Percentiles rank a stretch among this genome's conserved stretches.
These are phyloP conservation scores for Synergus gifuensis DNA, from an alignment of 2,888 invertebrate genomes.

Conservation along the genomic window DNA sequence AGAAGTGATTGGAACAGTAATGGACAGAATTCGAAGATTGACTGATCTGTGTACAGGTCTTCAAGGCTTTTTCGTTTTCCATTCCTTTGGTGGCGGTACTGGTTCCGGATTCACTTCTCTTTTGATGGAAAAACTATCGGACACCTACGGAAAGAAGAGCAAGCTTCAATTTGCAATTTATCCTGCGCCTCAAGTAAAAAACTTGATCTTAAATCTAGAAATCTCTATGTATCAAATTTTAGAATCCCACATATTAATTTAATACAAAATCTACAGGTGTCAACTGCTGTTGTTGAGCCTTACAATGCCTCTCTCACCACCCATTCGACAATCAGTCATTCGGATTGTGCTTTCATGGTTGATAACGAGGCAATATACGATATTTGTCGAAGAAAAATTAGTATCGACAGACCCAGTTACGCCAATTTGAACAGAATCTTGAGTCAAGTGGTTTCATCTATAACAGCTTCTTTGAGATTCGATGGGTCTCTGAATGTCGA, in stretches of 20 bases:
- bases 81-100: slow-evolving; percentile 94
- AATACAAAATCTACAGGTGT: slow-evolving; percentile 80
- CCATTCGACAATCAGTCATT: slow-evolving; percentile 91
- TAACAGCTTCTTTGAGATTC: slow-evolving; percentile 82
- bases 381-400: slow-evolving; percentile 91
- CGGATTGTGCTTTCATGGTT: slow-evolving; percentile 96
- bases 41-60: slow-evolving; percentile 92
- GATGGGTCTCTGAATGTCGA: slow-evolving; percentile 89
- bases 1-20: slow-evolving; percentile 91
- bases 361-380: slow-evolving; percentile 98
- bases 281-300: slow-evolving; percentile 96
- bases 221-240: neutral
- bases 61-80: slow-evolving; percentile 95
- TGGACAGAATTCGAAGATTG: slow-evolving; percentile 89
- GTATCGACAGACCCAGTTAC: slow-evolving; percentile 91
- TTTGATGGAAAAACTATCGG: slow-evolving; percentile 93
- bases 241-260: neutral
- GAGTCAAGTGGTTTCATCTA: slow-evolving; percentile 82
- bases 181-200: slow-evolving; percentile 91
- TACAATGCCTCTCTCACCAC: slow-evolving; percentile 96
- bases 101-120: slow-evolving; percentile 96
- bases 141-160: slow-evolving; percentile 96
- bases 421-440: slow-evolving; percentile 91
- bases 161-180: slow-evolving; percentile 96
- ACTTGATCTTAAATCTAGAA: neutral